Percentiles rank a stretch among this genome's conserved stretches.
phyloP scores from a whole-genome alignment of 1,140 invertebrate genomes.

The honey bee (Apis mellifera) region Amel_HAv3.1 CM009934.2:8760001-8760500 shows the following conservation, averaged over 20 bases:
- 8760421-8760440: constrained; percentile 48
- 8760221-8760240: constrained; percentile 22
- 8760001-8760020: no score
- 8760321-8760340: constrained; percentile 32
- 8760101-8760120: no score
- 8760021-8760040: no score
- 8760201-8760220: constrained; percentile 51
- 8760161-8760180: constrained; percentile 21
- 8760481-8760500: background rate
- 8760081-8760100: background rate
- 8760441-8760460: background rate
- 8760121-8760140: background rate
- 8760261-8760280: constrained; percentile 62
- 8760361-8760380: constrained; percentile 55
- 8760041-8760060: no score
- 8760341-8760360: constrained; percentile 17
- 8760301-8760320: constrained; percentile 52
- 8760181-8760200: constrained; percentile 34
- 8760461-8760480: background rate
- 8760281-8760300: constrained; percentile 53
- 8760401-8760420: constrained; percentile 61
- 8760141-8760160: constrained; percentile 24
- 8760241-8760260: constrained; percentile 50
- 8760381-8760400: constrained; percentile 56
- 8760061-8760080: no score